Percentiles rank a stretch among this genome's conserved stretches.
phyloP scores from a whole-genome alignment of 2,888 invertebrate genomes.

The Nomada goodeniana region DNA sequence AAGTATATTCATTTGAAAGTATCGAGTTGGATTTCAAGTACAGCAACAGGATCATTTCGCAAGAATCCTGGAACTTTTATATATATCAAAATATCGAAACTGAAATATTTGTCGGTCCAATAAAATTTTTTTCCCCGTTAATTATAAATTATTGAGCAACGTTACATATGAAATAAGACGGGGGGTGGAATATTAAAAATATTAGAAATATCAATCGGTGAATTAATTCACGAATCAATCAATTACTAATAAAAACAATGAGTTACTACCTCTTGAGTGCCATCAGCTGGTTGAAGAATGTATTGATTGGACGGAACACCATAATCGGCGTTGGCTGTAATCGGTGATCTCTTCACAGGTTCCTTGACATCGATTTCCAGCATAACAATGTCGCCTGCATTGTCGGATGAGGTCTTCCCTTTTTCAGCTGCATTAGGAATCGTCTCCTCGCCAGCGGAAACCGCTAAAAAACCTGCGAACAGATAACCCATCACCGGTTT shows the following conservation, averaged over 20 bases:
- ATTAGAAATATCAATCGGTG: background rate
- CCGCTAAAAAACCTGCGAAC: constrained; percentile 78
- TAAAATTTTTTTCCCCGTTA: too few species aligned
- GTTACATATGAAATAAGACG: too few species aligned
- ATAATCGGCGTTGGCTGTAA: constrained; percentile 77
- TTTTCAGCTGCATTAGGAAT: constrained; percentile 69
- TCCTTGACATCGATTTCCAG: constrained; percentile 82
- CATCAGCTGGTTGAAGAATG: constrained; percentile 80
- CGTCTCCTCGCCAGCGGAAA: constrained; percentile 78
- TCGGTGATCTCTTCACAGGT: constrained; percentile 80
- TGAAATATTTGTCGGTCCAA: too few species aligned
- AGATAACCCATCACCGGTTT: background rate
- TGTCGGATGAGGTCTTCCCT: constrained; percentile 63
- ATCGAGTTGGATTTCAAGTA: too few species aligned
- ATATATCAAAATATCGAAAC: too few species aligned
- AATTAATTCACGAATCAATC: too few species aligned
- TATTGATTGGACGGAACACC: constrained; percentile 79
- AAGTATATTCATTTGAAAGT: too few species aligned
- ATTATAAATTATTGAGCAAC: too few species aligned
- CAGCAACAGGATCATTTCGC: too few species aligned
- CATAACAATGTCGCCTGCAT: constrained; percentile 78
- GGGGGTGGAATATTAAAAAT: background rate
- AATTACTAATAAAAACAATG: background rate
- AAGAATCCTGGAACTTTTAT: too few species aligned
- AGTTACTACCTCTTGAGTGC: constrained; percentile 78